These are phyloP conservation scores for Mustela lutreola DNA, from an alignment of 2,113 vertebrate genomes.

Conservation along the genomic window DNA sequence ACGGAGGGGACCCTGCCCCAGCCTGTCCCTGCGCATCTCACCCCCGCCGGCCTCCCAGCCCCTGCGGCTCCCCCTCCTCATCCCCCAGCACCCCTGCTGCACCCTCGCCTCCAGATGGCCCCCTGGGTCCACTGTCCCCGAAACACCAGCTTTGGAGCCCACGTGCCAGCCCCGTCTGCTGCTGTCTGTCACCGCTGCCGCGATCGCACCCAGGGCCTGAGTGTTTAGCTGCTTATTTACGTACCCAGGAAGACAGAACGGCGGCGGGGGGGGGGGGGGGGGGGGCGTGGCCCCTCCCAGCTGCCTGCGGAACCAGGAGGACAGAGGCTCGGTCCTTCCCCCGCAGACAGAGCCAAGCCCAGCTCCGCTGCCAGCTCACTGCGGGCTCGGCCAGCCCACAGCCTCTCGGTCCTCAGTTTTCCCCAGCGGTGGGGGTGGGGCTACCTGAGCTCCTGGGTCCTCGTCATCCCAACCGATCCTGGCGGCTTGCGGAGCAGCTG, in stretches of 20 bases:
- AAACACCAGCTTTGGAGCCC: not conserved
- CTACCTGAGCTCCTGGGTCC: not conserved
- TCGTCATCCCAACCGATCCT: fast-evolving
- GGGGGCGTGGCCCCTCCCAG: not conserved
- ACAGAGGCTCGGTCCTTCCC: not conserved
- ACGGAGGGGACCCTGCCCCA: not conserved
- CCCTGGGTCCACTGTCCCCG: not conserved
- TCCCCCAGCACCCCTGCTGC: not conserved
- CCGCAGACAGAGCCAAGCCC: not conserved
- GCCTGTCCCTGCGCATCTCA: fast-evolving
- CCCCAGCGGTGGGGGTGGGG: not conserved
- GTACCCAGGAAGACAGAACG: fast-evolving
- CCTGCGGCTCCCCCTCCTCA: not conserved
- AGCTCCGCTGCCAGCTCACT: fast-evolving
- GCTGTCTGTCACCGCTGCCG: not conserved
- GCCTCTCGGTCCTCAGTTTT: not conserved
- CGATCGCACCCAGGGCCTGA: not conserved
- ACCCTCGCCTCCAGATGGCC: conserved; percentile 7
- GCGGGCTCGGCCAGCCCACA: fast-evolving
- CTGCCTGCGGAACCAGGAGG: fast-evolving
- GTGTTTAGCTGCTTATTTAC: not conserved
- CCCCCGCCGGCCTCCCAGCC: not conserved
- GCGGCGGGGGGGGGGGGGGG: fast-evolving
- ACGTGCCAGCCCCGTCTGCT: not conserved
- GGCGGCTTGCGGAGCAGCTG: fast-evolving